These are phyloP conservation scores for Lasius platythorax DNA, from an alignment of 2,888 invertebrate genomes.

Conservation along the genomic window DNA sequence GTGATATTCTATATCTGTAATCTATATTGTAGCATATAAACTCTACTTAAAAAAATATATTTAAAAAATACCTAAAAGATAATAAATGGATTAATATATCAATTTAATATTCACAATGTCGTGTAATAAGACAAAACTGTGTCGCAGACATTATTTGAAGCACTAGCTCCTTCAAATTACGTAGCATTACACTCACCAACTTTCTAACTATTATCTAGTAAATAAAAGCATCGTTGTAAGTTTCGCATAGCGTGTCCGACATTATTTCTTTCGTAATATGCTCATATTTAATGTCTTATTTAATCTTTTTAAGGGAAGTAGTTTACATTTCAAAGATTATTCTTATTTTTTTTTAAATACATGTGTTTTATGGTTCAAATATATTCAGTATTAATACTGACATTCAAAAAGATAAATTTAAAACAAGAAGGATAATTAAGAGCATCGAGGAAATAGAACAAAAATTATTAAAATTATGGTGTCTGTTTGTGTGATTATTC, in stretches of 20 bases:
- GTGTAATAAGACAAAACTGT: constrained; percentile 24
- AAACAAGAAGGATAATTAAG: background rate
- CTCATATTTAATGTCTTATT: constrained; percentile 35
- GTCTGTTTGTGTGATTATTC: background rate
- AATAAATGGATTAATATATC: background rate
- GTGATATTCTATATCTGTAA: background rate
- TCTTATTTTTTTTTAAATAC: background rate
- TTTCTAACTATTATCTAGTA: constrained; percentile 43
- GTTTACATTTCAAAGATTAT: background rate
- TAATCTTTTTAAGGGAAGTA: background rate
- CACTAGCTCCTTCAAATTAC: constrained; percentile 47
- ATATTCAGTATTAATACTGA: background rate
- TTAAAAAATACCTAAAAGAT: background rate
- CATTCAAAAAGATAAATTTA: background rate
- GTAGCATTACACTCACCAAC: constrained; percentile 48
- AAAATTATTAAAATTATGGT: background rate
- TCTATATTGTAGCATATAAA: background rate
- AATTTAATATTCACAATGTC: background rate
- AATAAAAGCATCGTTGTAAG: constrained; percentile 45
- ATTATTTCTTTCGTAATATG: constrained; percentile 35
- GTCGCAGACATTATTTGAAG: constrained; percentile 33
- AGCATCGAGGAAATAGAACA: background rate
- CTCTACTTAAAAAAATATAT: too few species aligned
- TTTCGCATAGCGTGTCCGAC: constrained; percentile 25
- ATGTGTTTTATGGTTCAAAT: background rate